Percentiles rank a stretch among this genome's conserved stretches.
phyloP scores from a whole-genome alignment of 2,888 invertebrate species.

The Chrysolina oricalcia region DNA sequence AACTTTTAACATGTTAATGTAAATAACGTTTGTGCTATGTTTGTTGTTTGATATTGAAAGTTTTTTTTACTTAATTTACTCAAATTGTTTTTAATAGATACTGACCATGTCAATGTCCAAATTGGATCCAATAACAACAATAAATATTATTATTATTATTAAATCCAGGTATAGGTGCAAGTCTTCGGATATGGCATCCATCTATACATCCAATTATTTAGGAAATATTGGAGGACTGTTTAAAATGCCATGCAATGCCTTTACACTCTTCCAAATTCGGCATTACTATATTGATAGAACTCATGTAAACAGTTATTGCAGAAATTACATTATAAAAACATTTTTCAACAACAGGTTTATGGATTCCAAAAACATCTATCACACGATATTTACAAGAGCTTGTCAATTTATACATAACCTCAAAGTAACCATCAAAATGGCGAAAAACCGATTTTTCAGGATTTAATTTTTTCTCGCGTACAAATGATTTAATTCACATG shows the following conservation, averaged over 20 bases:
- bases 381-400: slow-evolving; percentile 30
- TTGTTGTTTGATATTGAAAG: too few species aligned
- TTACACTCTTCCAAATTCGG: slow-evolving; percentile 13
- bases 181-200: slow-evolving; percentile 25
- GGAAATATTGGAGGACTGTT: slow-evolving; percentile 25
- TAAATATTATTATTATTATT: too few species aligned
- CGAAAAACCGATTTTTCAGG: too few species aligned
- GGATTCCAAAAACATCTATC: slow-evolving; percentile 22
- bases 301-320: slow-evolving; percentile 20
- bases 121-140: too few species aligned
- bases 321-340: background rate
- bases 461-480: too few species aligned
- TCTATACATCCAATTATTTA: slow-evolving; percentile 30
- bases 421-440: too few species aligned
- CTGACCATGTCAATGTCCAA: too few species aligned
- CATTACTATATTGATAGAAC: background rate
- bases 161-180: slow-evolving; percentile 22
- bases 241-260: slow-evolving; percentile 28
- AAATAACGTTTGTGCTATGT: too few species aligned
- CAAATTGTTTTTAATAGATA: too few species aligned
- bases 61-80: too few species aligned
- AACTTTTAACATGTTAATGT: too few species aligned
- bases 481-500: too few species aligned
- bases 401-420: slow-evolving; percentile 27
- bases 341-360: slow-evolving; percentile 26